Evolutionary conservation across 2,113 vertebrate species (phyloP), one percentile per base, ranked within the genome.

Genomic region (Microcebus jonahi): DNA sequence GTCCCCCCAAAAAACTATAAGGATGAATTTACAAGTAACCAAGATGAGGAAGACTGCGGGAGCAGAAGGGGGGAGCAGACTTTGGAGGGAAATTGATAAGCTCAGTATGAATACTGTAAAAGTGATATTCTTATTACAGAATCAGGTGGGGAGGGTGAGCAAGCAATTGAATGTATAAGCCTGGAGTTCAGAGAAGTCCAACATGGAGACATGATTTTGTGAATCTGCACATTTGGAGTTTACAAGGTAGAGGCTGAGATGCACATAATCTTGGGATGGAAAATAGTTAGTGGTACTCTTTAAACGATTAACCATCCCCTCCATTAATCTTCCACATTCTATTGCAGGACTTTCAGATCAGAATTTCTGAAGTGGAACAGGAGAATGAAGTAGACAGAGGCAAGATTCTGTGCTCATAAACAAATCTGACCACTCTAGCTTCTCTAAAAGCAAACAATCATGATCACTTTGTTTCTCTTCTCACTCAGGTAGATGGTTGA

Each of bases 341-440:
- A 71, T 4, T 83, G 21, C 57, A 80, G 23, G 50, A 21, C 25
- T 82, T 90, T 86, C 63, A 65, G 3, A 70, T 25, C 57, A 48
- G 18, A 90, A 70, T 88, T 34, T 90, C 27, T 90, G 27, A 91
- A 77, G 34, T 14, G 10, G 8, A 90, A 2, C 23, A 50, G 6
- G 67, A 81, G 29, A 81, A 55, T 14, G 4, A 90, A 36, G 15
- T 20, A 91, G 20, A 71, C 2, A 48, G 27, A 88, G 53, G 23
- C 31, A 76, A 45, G 39, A 76, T 36, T 90, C 70, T 80, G n/a
- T 27, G 27, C 23, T 97, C 77, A 45, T 12, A 88, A 94, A 92
- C 27, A 59, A 88, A 59, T 50, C 34, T 29, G 71, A 29, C 15
- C 13, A 3, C 17, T 68, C 42, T 63, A 18, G 25, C n/a, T 71